Evolutionary conservation across 2,113 vertebrate species (phyloP).

Genomic region (Aldabrachelys gigantea): DNA sequence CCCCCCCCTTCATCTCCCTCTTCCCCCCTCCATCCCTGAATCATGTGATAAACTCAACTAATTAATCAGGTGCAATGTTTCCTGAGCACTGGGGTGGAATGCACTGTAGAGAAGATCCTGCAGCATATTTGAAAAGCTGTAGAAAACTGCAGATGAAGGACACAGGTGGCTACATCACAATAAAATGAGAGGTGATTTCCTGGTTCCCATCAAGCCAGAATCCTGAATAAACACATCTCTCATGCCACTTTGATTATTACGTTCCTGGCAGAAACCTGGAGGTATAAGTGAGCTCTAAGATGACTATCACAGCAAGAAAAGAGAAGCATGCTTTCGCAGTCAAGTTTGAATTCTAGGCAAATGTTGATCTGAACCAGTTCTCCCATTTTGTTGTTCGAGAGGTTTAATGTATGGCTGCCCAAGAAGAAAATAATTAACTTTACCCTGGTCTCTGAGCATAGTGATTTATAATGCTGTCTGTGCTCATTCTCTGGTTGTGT

Average conservation of each 20-base stretch:
- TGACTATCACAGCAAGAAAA: neutral
- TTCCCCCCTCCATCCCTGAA: neutral
- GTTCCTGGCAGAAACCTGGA: conserved; percentile 13
- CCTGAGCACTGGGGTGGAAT: neutral
- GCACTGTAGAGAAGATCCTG: neutral
- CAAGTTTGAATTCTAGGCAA: neutral
- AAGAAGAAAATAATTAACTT: conserved; percentile 1
- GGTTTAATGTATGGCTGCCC: neutral
- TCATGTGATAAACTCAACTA: neutral
- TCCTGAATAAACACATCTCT: neutral
- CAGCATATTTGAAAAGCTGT: neutral
- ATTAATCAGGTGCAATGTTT: neutral
- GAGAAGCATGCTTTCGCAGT: neutral
- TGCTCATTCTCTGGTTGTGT: neutral
- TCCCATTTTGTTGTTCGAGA: neutral
- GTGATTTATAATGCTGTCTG: neutral
- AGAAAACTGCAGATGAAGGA: conserved; percentile 18
- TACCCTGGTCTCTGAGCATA: neutral
- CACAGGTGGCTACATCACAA: neutral
- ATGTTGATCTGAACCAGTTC: neutral
- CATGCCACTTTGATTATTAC: neutral
- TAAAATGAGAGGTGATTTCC: conserved; percentile 26
- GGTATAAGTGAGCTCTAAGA: neutral
- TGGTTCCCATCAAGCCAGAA: neutral
- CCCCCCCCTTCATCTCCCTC: neutral